Evolutionary conservation across 2,888 invertebrate genomes (phyloP).

Genomic region (Anthophora plumipes): DNA sequence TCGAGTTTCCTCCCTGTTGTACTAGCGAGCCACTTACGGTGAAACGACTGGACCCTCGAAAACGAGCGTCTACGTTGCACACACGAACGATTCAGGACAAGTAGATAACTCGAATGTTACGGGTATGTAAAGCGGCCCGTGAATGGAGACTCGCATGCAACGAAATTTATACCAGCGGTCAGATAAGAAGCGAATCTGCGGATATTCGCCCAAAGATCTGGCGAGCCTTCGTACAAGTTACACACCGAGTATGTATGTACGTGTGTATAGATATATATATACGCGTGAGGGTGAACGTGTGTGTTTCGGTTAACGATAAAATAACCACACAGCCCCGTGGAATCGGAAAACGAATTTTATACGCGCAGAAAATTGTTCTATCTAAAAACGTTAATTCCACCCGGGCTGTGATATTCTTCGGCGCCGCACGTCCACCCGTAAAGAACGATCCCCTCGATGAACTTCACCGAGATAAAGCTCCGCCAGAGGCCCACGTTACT

Average conservation of each 20-base stretch:
- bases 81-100: conserved; percentile 50
- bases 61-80: conserved; percentile 62
- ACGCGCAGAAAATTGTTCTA: conserved; percentile 51
- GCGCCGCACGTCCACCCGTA: conserved; percentile 12
- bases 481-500: neutral
- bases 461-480: conserved; percentile 44
- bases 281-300: neutral
- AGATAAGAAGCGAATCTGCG: conserved; percentile 59
- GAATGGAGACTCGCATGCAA: conserved; percentile 50
- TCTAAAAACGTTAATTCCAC: conserved; percentile 50
- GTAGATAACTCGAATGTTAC: conserved; percentile 59
- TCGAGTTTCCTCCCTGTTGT: conserved; percentile 65
- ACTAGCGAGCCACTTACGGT: conserved; percentile 56
- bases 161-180: conserved; percentile 55
- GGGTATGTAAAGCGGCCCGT: conserved; percentile 55
- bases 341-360: conserved; percentile 52
- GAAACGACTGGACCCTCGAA: conserved; percentile 67
- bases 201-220: conserved; percentile 46
- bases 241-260: no score
- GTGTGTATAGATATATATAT: neutral
- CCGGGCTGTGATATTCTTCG: conserved; percentile 24
- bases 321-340: conserved; percentile 35
- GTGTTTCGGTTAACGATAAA: conserved; percentile 46
- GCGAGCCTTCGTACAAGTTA: neutral
- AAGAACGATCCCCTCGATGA: conserved; percentile 35